Conservation (phyloP, 2,888 invertebrate species). For the Tribolium freemani region DNA sequence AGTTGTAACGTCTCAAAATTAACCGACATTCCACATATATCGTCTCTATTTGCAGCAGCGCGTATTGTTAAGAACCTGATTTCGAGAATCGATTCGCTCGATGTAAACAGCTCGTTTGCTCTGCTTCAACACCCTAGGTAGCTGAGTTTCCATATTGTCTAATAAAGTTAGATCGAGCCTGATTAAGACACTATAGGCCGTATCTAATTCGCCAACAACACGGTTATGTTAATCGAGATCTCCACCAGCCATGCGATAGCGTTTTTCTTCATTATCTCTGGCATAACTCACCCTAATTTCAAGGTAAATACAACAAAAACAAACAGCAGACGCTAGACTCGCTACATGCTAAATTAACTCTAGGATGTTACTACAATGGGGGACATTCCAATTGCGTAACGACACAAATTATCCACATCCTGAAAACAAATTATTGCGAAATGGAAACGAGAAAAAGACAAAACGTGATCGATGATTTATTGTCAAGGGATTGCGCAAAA, state of each 20-base stretch:
- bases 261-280: conserved; percentile 13
- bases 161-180: conserved; percentile 20
- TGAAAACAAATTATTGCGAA: neutral
- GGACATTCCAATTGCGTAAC: conserved; percentile 11
- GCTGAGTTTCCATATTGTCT: conserved; percentile 17
- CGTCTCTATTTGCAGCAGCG: neutral
- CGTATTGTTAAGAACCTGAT: neutral
- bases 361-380: conserved; percentile 19
- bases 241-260: neutral
- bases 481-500: neutral
- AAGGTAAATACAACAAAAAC: conserved; percentile 2
- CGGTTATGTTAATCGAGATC: conserved; percentile 16
- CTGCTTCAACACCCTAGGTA: conserved; percentile 2
- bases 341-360: conserved; percentile 20
- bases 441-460: neutral
- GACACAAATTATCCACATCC: conserved; percentile 34
- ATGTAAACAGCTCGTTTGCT: conserved; percentile 21
- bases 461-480: conserved; percentile 3
- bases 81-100: conserved; percentile 2
- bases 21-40: conserved; percentile 4
- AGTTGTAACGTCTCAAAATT: conserved; percentile 20
- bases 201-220: conserved; percentile 1
- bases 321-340: conserved; percentile 1
- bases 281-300: conserved; percentile 5
- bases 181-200: conserved; percentile 20